Evolutionary conservation across 2,888 invertebrate genomes (phyloP), one percentile per base, ranked within the genome.

Genomic region (Tachystola acroxantha): DNA sequence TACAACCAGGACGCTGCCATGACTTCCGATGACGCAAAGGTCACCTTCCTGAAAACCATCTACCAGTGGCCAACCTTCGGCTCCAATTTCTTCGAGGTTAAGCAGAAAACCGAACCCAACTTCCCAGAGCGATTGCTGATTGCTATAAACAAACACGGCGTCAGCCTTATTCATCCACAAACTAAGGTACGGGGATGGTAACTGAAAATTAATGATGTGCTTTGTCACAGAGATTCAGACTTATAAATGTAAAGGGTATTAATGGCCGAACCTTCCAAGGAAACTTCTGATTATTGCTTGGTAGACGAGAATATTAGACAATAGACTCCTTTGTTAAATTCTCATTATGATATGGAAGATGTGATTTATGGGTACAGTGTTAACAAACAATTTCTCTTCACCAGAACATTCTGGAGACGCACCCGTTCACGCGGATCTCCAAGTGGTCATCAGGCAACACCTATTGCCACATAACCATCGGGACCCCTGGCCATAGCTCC

Each of bases 391-490:
- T 11, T 4, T 24, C 31, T 11, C 48, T 43, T 49, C 84, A 90
- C 7, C 88, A 98, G 98, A 98, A 99, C 58, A 96, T 99, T 58
- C 86, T 99, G 57, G 95, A 97, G 36, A 98, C 97, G 5, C 98
- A 99, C 87, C 98, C 98, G 7, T 99, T 99, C 86, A 99, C 98
- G 13, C 92, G 97, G 79, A 99, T 99, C 86, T 98, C 98, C 43
- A 99, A 99, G 85, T 99, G 99, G 99, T 99, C 98, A 20, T 98
- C 98, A 2, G 99, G 99, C 45, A 99, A 99, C 81, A 99, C 98
- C 1, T 99, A 99, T 74, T 99, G 99, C 91, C 98, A 98, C 79
- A 97, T 98, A 97, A 99, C 99, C 7, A 98, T 99, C 62, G 99
- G 99, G 27, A 99, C 99, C 85, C 90, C 99, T 61, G 98, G 99